A percentile compares a stretch with the other conserved stretches of the same genome.
phyloP scores from a whole-genome alignment of 2,888 invertebrate species.

The Eristalis arbustorum region DNA sequence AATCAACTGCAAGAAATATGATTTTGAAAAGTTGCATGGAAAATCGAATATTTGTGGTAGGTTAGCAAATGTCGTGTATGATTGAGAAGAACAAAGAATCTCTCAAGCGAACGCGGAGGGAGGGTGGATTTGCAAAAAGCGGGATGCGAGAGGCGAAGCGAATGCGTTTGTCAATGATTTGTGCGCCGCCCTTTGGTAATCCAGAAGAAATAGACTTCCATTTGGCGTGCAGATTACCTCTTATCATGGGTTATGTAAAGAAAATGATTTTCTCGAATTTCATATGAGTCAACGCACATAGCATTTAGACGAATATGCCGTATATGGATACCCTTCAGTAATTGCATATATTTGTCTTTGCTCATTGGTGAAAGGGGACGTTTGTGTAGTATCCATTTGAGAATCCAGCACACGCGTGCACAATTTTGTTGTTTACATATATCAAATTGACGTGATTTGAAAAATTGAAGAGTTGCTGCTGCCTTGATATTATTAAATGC shows the following conservation, averaged over 20 bases:
- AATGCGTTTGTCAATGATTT: slow-evolving; percentile 28
- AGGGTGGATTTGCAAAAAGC: background rate
- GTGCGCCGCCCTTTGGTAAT: slow-evolving; percentile 1
- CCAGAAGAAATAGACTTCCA: background rate
- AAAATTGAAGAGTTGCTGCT: background rate
- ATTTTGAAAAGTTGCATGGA: background rate
- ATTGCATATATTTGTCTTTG: background rate
- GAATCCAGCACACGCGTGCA: background rate
- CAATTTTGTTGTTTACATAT: background rate
- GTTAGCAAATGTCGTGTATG: slow-evolving; percentile 21
- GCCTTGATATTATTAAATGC: background rate
- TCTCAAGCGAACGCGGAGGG: background rate
- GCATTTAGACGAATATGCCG: background rate
- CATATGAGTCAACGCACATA: slow-evolving; percentile 8
- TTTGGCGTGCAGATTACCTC: background rate
- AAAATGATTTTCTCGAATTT: background rate
- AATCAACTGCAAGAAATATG: background rate
- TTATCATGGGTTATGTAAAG: slow-evolving; percentile 48
- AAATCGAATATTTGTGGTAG: background rate
- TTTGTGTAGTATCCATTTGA: background rate
- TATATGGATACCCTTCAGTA: background rate
- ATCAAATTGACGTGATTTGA: background rate
- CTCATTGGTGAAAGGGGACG: background rate
- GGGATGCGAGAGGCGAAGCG: background rate
- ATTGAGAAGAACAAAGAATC: slow-evolving; percentile 7